Conservation (phyloP, 2,797 vertebrate genomes). For the Rhinichthys osculus region DNA sequence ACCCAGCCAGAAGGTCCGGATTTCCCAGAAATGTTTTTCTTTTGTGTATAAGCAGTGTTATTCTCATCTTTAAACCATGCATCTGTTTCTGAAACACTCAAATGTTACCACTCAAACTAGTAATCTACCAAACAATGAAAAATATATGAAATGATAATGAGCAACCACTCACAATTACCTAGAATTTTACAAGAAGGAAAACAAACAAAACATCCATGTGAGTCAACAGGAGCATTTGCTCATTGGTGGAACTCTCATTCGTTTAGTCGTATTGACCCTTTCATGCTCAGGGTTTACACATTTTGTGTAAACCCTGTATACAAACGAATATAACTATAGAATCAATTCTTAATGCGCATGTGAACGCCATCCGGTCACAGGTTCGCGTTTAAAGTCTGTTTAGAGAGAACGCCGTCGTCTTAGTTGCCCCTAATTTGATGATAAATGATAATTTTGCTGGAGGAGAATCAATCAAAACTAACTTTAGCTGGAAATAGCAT, state of each 20-base stretch:
- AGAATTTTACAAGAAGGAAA: background rate
- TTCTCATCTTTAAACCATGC: conserved; percentile 13
- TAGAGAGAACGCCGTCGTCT: too few species aligned
- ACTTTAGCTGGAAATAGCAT: too few species aligned
- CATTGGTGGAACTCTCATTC: background rate
- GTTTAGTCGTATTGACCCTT: background rate
- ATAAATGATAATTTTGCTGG: too few species aligned
- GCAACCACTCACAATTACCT: background rate
- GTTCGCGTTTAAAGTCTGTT: too few species aligned
- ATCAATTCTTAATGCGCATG: too few species aligned
- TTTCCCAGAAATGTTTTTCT: conserved; percentile 10
- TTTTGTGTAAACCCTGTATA: too few species aligned
- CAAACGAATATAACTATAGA: too few species aligned
- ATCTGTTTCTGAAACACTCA: conserved; percentile 8
- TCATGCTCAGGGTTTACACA: background rate
- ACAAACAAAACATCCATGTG: conserved; percentile 6
- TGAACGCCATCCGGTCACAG: too few species aligned
- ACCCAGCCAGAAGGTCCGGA: background rate
- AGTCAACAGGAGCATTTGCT: background rate
- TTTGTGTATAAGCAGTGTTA: background rate
- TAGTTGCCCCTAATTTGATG: too few species aligned
- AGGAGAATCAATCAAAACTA: too few species aligned
- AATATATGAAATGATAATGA: background rate
- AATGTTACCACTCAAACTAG: background rate
- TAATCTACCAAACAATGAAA: background rate